Base-by-base conservation (phyloP, 30 jellyfish, hydroid and myxozoan genomes). In the Turritopsis dohrnii region DNA sequence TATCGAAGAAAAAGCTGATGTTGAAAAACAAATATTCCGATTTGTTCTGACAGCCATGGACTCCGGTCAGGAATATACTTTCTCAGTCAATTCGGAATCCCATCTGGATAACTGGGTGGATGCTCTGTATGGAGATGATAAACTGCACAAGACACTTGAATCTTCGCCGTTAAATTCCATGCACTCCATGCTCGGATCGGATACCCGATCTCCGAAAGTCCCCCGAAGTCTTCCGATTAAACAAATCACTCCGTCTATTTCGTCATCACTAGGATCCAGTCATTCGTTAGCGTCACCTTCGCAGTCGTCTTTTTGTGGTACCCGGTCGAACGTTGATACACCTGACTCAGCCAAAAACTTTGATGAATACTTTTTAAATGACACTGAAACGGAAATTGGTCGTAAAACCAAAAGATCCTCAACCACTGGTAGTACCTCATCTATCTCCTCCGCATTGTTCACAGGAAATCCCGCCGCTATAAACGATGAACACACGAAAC, bases 21-120 rank as follows among this genome's bases (percentile, higher is more conserved):
- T 75, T 31, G 94, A 69, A 8, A 52, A 66, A 19, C 66, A 71
- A 60, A 24, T 52, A 24, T 89, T 60, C 54, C 65, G 84, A 29
- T 88, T 81, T 83, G 52, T 77, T 31, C 41, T 94, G 29, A 86
- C 96, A 27, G 93, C 97, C 19, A 89, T 86, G 95, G 97, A 94
- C 60, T 88, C 92, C 53, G 87, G 83, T 8, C 52, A 60, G 18
- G 89, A 82, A 21, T 89, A 89, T 83, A 82, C 75, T 54, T 88
- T 94, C 25, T 60, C 75, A 23, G 85, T 94, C 21, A 84, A 54
- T 18, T 65, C 93, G 0, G 97, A 94, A 79, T 88, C 79, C 52
- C 95, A 87, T 4, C 80, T 94, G 71, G 97, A 94, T 52, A 79
- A 66, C 21, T 94, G 99, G 97, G 66, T 77, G 52, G 72, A 84